phyloP scores from a whole-genome alignment of 2,113 vertebrate genomes.

The Corythaixoides concolor region DNA sequence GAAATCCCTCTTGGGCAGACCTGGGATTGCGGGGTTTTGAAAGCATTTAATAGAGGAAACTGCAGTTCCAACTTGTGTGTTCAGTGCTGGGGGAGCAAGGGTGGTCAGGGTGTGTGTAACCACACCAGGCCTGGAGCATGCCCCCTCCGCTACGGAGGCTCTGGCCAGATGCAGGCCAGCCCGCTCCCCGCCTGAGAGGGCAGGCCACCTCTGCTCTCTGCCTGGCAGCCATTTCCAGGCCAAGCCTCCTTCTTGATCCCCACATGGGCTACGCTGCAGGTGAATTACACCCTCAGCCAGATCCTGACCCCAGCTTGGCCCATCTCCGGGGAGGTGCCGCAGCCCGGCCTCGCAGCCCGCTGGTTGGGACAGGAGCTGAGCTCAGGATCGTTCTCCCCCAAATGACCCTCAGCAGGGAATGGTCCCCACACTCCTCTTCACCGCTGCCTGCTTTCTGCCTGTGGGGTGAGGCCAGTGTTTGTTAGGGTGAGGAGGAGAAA shows the following conservation, averaged over 20 bases:
- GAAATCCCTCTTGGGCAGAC: neutral
- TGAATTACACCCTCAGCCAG: rapidly evolving
- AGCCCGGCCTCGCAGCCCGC: rapidly evolving
- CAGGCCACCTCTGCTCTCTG: neutral
- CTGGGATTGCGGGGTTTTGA: neutral
- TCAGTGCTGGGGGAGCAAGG: neutral
- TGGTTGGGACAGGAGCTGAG: rapidly evolving
- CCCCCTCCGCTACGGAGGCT: rapidly evolving
- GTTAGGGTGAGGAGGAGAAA: neutral
- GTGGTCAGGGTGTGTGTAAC: neutral
- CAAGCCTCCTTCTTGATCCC: neutral
- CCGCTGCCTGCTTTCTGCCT: neutral
- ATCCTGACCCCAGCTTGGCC: rapidly evolving
- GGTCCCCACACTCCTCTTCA: neutral
- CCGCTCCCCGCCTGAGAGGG: rapidly evolving
- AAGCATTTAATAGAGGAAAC: neutral
- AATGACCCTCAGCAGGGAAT: rapidly evolving
- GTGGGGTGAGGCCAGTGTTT: rapidly evolving
- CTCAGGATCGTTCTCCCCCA: rapidly evolving
- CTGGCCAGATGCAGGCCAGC: neutral
- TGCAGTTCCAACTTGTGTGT: neutral
- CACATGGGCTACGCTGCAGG: rapidly evolving
- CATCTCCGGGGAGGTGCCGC: too few relatives aligned
- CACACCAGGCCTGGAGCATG: too few relatives aligned
- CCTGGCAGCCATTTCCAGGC: neutral